Conservation (phyloP, 2,888 invertebrate genomes). For the Agonopterix heracliana region DNA sequence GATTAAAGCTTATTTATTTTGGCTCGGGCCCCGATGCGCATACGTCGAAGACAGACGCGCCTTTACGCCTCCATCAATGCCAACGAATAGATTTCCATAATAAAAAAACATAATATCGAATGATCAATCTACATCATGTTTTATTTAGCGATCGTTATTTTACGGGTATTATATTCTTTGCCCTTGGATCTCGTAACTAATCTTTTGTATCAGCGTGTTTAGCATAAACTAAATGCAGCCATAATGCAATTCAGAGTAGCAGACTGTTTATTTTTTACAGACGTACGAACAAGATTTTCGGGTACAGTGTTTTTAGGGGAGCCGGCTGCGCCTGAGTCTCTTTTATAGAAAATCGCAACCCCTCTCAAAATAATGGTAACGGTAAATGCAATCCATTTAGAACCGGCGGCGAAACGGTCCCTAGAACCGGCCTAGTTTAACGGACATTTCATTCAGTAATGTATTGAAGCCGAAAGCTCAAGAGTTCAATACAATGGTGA, state of each 20-base stretch:
- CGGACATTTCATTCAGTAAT: slow-evolving; percentile 37
- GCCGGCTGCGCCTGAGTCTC: slow-evolving; percentile 38
- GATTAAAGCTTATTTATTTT: slow-evolving; percentile 64
- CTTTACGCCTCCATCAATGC: slow-evolving; percentile 52
- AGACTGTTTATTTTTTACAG: slow-evolving; percentile 6
- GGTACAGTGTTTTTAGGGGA: slow-evolving; percentile 24
- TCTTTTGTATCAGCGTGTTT: no score
- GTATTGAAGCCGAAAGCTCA: not conserved
- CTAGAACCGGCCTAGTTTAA: slow-evolving; percentile 48
- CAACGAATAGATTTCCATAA: slow-evolving; percentile 45
- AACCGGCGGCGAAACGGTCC: slow-evolving; percentile 31
- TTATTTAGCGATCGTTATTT: not conserved
- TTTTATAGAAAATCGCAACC: slow-evolving; percentile 46
- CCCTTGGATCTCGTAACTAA: no score
- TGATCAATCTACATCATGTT: not conserved
- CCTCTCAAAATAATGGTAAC: slow-evolving; percentile 48
- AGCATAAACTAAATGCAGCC: no score
- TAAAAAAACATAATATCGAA: slow-evolving; percentile 19
- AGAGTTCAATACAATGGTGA: slow-evolving; percentile 7
- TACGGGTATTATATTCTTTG: not conserved
- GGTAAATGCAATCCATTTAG: slow-evolving; percentile 36
- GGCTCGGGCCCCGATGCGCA: slow-evolving; percentile 54
- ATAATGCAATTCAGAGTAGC: no score
- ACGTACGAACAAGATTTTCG: slow-evolving; percentile 13
- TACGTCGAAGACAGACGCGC: slow-evolving; percentile 61